These are phyloP conservation scores for Trichechus manatus DNA, from an alignment of 2,113 vertebrate species.

Conservation along the genomic window DNA sequence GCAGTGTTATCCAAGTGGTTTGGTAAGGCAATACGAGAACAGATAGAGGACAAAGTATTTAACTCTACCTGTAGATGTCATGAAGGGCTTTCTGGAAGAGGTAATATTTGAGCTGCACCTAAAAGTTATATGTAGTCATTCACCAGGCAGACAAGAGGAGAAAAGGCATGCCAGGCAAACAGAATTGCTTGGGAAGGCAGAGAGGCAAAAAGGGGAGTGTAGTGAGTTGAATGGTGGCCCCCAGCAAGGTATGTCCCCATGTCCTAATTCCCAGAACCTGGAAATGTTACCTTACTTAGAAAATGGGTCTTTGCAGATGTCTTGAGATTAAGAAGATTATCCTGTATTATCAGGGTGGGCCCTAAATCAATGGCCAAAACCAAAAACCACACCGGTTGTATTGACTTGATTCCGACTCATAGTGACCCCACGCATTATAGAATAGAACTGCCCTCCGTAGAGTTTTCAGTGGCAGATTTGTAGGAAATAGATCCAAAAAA, in stretches of 20 bases:
- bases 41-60: background rate
- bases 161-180: background rate
- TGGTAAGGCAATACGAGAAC: background rate
- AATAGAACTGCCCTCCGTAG: too few relatives aligned
- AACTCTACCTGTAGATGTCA: background rate
- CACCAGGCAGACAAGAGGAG: background rate
- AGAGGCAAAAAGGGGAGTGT: background rate
- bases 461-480: too few relatives aligned
- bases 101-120: too few relatives aligned
- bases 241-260: background rate
- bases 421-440: too few relatives aligned
- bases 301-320: background rate
- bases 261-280: background rate
- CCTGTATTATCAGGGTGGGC: background rate
- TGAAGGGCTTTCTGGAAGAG: background rate
- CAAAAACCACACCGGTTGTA: too few relatives aligned
- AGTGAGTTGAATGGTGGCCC: background rate
- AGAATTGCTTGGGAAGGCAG: background rate
- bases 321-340: background rate
- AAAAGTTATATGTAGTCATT: background rate
- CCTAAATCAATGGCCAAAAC: too few relatives aligned
- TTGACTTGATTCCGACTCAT: too few relatives aligned
- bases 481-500: too few relatives aligned
- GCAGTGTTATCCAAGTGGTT: rapidly evolving
- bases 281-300: too few relatives aligned